phyloP scores from a whole-genome alignment of 2,888 invertebrate genomes.

The Schizotus pectinicornis region DNA sequence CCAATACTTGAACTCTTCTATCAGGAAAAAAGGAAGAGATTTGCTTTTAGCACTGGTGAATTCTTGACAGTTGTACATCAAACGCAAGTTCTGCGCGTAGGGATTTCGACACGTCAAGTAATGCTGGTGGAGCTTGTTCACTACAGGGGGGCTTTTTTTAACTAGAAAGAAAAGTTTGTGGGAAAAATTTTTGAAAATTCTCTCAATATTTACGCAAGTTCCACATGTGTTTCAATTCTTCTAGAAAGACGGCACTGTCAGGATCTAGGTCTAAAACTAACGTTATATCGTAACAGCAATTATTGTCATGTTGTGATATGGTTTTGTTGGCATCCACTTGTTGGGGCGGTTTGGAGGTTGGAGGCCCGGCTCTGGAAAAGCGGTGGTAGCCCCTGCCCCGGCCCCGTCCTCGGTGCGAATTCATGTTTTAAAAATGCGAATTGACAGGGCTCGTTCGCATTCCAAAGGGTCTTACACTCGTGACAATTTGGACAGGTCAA shows the following conservation, averaged over 20 bases:
- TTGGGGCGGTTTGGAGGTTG: constrained; percentile 10
- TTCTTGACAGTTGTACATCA: constrained; percentile 68
- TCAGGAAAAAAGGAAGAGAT: constrained; percentile 67
- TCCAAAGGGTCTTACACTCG: background rate
- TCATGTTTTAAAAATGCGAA: constrained; percentile 1
- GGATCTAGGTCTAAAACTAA: constrained; percentile 60
- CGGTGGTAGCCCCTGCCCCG: constrained; percentile 36
- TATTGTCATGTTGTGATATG: constrained; percentile 49
- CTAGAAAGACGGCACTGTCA: constrained; percentile 56
- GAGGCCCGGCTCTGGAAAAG: constrained; percentile 18
- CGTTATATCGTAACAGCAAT: constrained; percentile 52
- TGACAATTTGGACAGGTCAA: constrained; percentile 11
- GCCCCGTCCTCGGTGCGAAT: constrained; percentile 36
- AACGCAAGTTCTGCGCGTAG: constrained; percentile 64
- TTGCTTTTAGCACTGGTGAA: constrained; percentile 69
- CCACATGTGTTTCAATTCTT: constrained; percentile 55
- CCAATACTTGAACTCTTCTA: constrained; percentile 67
- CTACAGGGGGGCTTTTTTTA: constrained; percentile 55
- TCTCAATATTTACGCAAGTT: constrained; percentile 44
- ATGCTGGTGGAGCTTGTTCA: constrained; percentile 51
- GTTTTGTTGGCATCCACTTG: constrained; percentile 18
- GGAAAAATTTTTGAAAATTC: background rate
- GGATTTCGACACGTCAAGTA: constrained; percentile 62
- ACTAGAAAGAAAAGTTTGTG: constrained; percentile 46
- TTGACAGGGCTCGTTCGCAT: background rate